Conservation (phyloP, 2,797 vertebrate genomes). For the Ctenopoma multispine region DNA sequence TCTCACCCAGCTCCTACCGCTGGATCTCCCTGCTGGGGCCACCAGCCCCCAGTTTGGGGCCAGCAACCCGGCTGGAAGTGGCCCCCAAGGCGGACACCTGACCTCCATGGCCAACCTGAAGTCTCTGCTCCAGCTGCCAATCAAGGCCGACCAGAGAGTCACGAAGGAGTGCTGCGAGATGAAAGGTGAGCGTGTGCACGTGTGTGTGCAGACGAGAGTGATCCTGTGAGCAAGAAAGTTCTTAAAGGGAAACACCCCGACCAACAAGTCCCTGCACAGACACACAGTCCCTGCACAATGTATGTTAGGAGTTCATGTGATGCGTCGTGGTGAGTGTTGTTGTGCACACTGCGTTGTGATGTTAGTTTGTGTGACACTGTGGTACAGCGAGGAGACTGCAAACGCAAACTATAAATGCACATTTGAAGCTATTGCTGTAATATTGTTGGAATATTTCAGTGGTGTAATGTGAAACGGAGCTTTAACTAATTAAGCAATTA, state of each 20-base stretch:
- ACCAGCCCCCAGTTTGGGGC: slow-evolving; percentile 84
- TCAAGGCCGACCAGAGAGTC: slow-evolving; percentile 88
- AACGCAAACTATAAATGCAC: too few species aligned
- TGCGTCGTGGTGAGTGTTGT: too few species aligned
- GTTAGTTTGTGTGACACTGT: too few species aligned
- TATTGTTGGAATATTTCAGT: too few species aligned
- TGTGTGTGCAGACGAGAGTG: not conserved
- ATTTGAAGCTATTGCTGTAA: too few species aligned
- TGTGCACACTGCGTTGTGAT: too few species aligned
- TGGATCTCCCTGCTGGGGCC: slow-evolving; percentile 84
- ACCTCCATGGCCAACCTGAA: slow-evolving; percentile 91
- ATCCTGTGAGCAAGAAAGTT: slow-evolving; percentile 11
- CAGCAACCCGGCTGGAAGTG: slow-evolving; percentile 73
- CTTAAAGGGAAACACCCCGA: slow-evolving; percentile 52
- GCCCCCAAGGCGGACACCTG: slow-evolving; percentile 82
- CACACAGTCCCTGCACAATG: fast-evolving
- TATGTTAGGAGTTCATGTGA: not conserved
- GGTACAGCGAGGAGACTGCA: too few species aligned
- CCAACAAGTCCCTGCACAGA: slow-evolving; percentile 7
- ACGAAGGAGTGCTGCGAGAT: slow-evolving; percentile 88
- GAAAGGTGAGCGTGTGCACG: slow-evolving; percentile 79
- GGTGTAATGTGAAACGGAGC: too few species aligned
- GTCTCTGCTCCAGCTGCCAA: slow-evolving; percentile 91
- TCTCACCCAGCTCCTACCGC: slow-evolving; percentile 83
- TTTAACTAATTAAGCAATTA: too few species aligned